Evolutionary conservation across 35 echinoderm and acorn worm species (phyloP).

Genomic region (Stichopus chloronotus): DNA sequence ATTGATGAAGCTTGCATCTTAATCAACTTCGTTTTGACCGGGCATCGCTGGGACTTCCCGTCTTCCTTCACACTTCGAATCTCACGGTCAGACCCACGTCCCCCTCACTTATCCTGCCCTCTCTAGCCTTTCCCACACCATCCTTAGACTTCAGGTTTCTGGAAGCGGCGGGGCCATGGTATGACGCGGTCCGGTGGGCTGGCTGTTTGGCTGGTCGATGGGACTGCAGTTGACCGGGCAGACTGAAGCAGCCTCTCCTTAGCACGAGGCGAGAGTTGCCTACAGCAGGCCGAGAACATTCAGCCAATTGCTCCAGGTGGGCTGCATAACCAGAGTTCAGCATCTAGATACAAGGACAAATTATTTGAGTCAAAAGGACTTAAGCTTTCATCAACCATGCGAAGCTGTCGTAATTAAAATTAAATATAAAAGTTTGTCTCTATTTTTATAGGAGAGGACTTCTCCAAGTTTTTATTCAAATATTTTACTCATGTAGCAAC

Average conservation of each 20-base stretch:
- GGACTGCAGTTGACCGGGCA: slow-evolving; percentile 74
- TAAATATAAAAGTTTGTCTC: not conserved
- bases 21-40: not conserved
- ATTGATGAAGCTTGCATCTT: not conserved
- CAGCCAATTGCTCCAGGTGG: slow-evolving; percentile 70
- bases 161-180: slow-evolving; percentile 51
- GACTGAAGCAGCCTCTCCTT: slow-evolving; percentile 85
- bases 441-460: not conserved
- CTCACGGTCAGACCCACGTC: slow-evolving; percentile 31
- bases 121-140: not conserved
- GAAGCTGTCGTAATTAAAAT: not conserved
- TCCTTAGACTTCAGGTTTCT: slow-evolving; percentile 19
- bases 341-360: slow-evolving; percentile 44
- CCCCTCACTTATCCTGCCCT: slow-evolving; percentile 45
- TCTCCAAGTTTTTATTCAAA: too few relatives aligned
- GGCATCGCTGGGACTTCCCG: not conserved
- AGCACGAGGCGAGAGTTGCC: slow-evolving; percentile 86
- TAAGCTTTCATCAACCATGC: not conserved
- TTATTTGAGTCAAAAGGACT: not conserved
- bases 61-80: slow-evolving; percentile 35
- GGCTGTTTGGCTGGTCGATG: slow-evolving; percentile 67
- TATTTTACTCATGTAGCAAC: too few relatives aligned
- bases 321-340: slow-evolving; percentile 89
- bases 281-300: slow-evolving; percentile 67
- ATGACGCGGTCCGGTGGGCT: slow-evolving; percentile 80